These are phyloP conservation scores for Rhinoraja longicauda DNA, from an alignment of 2,797 vertebrate species.

Conservation along the genomic window DNA sequence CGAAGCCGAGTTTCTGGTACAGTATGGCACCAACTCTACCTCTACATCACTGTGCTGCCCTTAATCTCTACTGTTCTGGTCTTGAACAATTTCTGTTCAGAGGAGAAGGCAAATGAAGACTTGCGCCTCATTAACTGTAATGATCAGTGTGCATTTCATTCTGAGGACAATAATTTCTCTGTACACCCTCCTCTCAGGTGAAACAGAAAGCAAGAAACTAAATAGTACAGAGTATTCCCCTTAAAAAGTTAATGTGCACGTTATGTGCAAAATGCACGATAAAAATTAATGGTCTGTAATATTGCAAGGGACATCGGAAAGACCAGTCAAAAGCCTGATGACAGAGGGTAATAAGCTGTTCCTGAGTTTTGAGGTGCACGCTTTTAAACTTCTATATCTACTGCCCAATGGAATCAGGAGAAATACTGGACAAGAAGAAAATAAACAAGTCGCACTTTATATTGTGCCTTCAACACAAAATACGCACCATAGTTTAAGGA, in stretches of 20 bases:
- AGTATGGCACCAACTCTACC: too few relatives aligned
- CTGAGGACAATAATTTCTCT: neutral
- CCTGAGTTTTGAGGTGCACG: too few relatives aligned
- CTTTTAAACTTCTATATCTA: too few relatives aligned
- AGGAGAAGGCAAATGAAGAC: neutral
- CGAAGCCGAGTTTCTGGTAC: too few relatives aligned
- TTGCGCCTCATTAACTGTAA: neutral
- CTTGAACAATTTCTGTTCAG: slow-evolving; percentile 9
- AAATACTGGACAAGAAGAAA: neutral
- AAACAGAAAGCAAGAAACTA: neutral
- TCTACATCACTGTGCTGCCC: too few relatives aligned
- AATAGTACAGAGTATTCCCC: neutral
- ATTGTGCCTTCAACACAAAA: neutral
- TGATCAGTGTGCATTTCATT: neutral
- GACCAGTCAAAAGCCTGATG: neutral
- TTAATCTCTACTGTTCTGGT: neutral
- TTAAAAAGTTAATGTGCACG: neutral
- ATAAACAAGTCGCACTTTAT: neutral
- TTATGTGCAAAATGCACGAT: neutral
- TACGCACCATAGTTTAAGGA: too few relatives aligned
- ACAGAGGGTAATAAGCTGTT: too few relatives aligned
- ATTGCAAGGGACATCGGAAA: slow-evolving; percentile 39
- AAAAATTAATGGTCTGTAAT: neutral
- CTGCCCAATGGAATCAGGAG: too few relatives aligned
- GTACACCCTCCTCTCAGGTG: neutral